phyloP scores from a whole-genome alignment of 2,888 invertebrate species.

The Sphaerophoria taeniata region DNA sequence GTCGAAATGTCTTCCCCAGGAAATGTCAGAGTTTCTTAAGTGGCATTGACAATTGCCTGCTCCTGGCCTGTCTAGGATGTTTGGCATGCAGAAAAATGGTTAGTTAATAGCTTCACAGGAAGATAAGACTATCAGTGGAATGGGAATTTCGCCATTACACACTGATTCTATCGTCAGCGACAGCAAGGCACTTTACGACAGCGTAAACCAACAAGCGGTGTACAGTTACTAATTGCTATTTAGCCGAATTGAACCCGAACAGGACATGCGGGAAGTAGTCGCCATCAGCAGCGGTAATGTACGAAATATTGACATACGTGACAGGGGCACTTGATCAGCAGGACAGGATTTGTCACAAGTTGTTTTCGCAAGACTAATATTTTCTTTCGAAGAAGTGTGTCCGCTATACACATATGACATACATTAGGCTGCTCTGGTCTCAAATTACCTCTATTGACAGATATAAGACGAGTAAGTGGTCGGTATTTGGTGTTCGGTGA shows the following conservation, averaged over 20 bases:
- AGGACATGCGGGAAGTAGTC: conserved; percentile 12
- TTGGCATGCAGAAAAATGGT: conserved; percentile 30
- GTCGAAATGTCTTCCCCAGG: conserved; percentile 53
- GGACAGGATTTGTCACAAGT: conserved; percentile 32
- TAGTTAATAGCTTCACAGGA: conserved; percentile 60
- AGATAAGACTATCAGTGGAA: conserved; percentile 54
- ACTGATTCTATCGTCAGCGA: conserved; percentile 52
- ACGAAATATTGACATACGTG: conserved; percentile 6
- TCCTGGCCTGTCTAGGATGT: conserved; percentile 29
- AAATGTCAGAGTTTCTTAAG: conserved; percentile 57
- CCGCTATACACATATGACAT: conserved; percentile 20
- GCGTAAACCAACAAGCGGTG: conserved; percentile 14
- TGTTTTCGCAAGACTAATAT: conserved; percentile 14
- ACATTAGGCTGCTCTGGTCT: conserved; percentile 48
- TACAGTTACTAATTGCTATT: conserved; percentile 66
- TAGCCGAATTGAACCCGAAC: conserved; percentile 36
- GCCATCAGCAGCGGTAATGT: background rate
- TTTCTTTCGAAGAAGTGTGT: conserved; percentile 28
- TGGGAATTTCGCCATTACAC: conserved; percentile 64
- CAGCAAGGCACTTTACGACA: background rate
- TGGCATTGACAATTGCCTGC: conserved; percentile 56
- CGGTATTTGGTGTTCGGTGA: background rate
- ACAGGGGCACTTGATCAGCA: conserved; percentile 34
- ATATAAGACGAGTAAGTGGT: too few species aligned
- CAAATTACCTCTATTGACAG: conserved; percentile 32